Conservation (phyloP, 2,113 vertebrate genomes). For the Galeopterus variegatus region DNA sequence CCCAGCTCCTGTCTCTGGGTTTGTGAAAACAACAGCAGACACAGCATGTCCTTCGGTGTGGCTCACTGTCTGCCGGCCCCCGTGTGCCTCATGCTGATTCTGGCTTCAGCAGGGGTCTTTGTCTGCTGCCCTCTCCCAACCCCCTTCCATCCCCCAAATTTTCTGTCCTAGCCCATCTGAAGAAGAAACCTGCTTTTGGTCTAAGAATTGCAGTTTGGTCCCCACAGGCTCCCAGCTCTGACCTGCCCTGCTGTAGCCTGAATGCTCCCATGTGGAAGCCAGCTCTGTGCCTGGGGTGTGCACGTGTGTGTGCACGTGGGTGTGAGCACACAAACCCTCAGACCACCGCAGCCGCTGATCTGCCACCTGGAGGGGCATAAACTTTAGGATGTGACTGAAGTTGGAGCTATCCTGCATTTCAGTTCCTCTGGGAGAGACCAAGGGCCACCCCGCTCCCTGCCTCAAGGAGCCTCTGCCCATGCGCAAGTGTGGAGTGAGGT, state of each 20-base stretch:
- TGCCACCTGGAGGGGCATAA: conserved; percentile 8
- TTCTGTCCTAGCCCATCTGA: not conserved
- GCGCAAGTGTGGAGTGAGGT: rapidly evolving
- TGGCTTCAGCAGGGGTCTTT: not conserved
- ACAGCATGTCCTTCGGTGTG: not conserved
- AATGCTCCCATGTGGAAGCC: not conserved
- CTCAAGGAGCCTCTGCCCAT: rapidly evolving
- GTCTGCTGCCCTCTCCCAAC: not conserved
- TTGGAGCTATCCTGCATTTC: not conserved
- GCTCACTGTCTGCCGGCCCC: not conserved
- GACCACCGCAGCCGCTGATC: rapidly evolving
- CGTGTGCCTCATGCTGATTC: not conserved
- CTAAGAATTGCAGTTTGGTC: not conserved
- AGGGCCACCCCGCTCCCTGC: not conserved
- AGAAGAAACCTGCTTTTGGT: not conserved
- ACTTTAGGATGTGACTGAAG: not conserved
- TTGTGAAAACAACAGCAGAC: conserved; percentile 1
- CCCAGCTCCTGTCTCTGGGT: not conserved
- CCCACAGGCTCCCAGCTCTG: not conserved
- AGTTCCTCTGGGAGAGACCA: not conserved
- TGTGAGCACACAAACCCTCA: rapidly evolving
- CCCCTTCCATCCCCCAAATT: no score
- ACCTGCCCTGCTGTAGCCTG: not conserved
- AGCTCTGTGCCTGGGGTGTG: not conserved
- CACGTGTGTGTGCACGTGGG: rapidly evolving